These are phyloP conservation scores for Mimachlamys varia DNA, from an alignment of 2,888 invertebrate species.

Conservation along the genomic window DNA sequence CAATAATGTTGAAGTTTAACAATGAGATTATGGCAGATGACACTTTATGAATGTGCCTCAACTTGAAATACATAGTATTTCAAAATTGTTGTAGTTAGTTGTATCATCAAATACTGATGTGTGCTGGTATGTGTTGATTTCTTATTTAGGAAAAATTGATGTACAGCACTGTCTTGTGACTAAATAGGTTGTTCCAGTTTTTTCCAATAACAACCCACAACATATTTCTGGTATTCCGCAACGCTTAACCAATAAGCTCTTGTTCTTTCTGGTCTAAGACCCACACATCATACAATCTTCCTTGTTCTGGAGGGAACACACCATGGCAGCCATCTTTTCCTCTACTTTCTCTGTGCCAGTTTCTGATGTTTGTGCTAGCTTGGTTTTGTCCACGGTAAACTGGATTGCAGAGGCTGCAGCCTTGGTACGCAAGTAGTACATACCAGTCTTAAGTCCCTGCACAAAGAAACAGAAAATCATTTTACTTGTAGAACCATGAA, in stretches of 20 bases:
- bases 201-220: not conserved
- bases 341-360: constrained; percentile 58
- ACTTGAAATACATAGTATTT: not conserved
- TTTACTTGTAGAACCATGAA: no score
- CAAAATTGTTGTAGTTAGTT: not conserved
- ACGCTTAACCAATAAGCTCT: not conserved
- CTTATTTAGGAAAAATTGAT: no score
- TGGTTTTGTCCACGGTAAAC: constrained; percentile 96
- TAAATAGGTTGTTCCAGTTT: not conserved
- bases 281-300: constrained; percentile 93
- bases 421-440: constrained; percentile 98
- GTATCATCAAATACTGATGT: not conserved
- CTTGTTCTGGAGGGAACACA: constrained; percentile 93
- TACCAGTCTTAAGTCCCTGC: constrained; percentile 97
- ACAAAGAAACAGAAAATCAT: constrained; percentile 44
- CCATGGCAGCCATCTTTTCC: constrained; percentile 88
- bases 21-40: no score
- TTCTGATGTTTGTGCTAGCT: constrained; percentile 79
- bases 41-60: no score
- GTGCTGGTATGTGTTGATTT: not conserved
- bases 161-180: not conserved
- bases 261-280: constrained; percentile 55
- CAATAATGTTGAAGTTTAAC: not conserved
- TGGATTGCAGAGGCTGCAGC: constrained; percentile 98
- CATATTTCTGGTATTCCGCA: not conserved